phyloP scores from a whole-genome alignment of 2,113 vertebrate genomes.

The Cavia porcellus region DNA sequence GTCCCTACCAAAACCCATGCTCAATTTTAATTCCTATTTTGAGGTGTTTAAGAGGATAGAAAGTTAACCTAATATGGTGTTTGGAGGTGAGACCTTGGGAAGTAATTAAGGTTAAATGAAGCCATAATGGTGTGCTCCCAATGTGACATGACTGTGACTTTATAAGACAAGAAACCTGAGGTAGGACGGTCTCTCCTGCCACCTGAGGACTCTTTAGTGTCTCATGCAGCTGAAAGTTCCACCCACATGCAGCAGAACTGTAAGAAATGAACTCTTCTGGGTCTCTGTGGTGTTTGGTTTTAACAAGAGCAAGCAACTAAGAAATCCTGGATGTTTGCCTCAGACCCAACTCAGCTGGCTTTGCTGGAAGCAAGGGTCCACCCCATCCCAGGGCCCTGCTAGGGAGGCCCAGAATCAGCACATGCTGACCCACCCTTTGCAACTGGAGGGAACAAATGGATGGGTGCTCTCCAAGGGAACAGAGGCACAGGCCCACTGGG shows the following conservation, averaged over 20 bases:
- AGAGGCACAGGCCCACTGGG: background rate
- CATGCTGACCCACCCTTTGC: rapidly evolving
- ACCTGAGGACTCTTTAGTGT: background rate
- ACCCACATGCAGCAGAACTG: background rate
- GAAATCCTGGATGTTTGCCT: background rate
- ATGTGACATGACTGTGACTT: background rate
- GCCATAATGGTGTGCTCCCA: background rate
- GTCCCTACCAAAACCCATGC: background rate
- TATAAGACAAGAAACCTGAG: background rate
- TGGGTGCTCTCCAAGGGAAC: background rate
- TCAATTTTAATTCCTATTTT: background rate
- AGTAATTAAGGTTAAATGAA: background rate
- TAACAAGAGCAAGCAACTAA: background rate
- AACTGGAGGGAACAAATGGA: background rate
- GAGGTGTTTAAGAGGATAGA: background rate
- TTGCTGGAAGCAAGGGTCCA: background rate
- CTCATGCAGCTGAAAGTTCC: background rate
- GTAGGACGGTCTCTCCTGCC: background rate
- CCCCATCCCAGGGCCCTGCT: background rate
- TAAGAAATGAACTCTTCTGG: background rate
- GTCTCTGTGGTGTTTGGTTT: background rate
- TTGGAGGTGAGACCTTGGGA: background rate
- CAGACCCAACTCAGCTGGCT: background rate
- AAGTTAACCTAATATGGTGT: background rate
- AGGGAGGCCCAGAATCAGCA: background rate